A percentile compares a stretch with the other conserved stretches of the same genome.
These are phyloP conservation scores for Solenopsis fugax DNA, from an alignment of 1,140 invertebrate species.

Conservation along the genomic window DNA sequence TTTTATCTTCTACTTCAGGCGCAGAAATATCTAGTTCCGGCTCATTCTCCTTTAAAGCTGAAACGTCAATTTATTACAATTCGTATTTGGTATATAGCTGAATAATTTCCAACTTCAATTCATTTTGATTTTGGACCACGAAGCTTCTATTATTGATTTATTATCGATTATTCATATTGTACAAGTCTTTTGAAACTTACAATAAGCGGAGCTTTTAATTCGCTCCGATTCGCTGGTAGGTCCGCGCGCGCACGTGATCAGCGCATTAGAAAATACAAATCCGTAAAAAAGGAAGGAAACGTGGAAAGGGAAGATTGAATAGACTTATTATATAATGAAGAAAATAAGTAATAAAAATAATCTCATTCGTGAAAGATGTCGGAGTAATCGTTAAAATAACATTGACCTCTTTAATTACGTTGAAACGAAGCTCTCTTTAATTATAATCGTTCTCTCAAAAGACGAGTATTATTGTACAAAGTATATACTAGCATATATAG, in stretches of 20 bases:
- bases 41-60: neutral
- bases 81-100: conserved; percentile 3
- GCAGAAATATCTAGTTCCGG: no score
- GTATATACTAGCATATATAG: conserved; percentile 47
- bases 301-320: neutral
- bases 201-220: conserved; percentile 50
- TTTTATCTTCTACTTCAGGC: no score
- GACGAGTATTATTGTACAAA: conserved; percentile 72
- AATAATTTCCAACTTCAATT: conserved; percentile 25
- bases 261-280: conserved; percentile 62
- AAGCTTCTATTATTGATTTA: conserved; percentile 57
- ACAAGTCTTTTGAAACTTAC: conserved; percentile 65
- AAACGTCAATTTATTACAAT: conserved; percentile 11
- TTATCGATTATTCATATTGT: conserved; percentile 63
- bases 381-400: conserved; percentile 49
- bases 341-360: conserved; percentile 50
- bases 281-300: neutral
- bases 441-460: conserved; percentile 44
- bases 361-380: conserved; percentile 46
- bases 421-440: conserved; percentile 60
- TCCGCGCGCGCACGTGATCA: neutral
- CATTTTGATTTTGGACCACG: conserved; percentile 49
- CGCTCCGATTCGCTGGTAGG: conserved; percentile 52
- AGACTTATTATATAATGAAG: conserved; percentile 11
- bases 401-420: conserved; percentile 9